These are phyloP conservation scores for Leptodactylus fuscus DNA, from an alignment of 2,113 vertebrate species.

Conservation along the genomic window DNA sequence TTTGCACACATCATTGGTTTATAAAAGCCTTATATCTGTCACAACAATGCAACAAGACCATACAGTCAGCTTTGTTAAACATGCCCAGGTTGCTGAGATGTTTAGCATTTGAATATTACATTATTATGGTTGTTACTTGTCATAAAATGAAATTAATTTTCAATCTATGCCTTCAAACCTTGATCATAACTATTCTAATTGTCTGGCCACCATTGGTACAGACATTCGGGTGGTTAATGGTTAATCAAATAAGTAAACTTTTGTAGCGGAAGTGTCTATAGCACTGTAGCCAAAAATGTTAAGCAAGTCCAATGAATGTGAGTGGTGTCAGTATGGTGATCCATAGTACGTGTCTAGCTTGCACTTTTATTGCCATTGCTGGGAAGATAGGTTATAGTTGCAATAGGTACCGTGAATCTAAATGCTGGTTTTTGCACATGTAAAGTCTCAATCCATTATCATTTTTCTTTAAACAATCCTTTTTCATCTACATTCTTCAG, in stretches of 20 bases:
- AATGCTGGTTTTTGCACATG: conserved; percentile 18
- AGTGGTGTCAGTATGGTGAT: conserved; percentile 23
- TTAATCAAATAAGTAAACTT: conserved; percentile 5
- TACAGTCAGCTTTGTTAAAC: conserved; percentile 7
- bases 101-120: conserved; percentile 11
- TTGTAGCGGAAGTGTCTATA: conserved; percentile 27
- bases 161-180: conserved; percentile 21
- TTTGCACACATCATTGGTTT: conserved; percentile 65
- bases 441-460: neutral
- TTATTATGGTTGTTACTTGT: conserved; percentile 18
- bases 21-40: conserved; percentile 67
- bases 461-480: neutral
- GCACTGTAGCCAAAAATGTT: conserved; percentile 35
- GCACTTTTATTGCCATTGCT: conserved; percentile 36
- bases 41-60: conserved; percentile 63
- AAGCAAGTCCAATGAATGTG: conserved; percentile 26
- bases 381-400: neutral
- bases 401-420: neutral
- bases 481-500: too few species aligned
- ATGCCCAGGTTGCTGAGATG: neutral
- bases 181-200: conserved; percentile 2
- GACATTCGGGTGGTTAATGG: neutral
- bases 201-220: neutral
- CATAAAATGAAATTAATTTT: neutral
- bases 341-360: conserved; percentile 3